Base-by-base conservation (phyloP, 2,797 vertebrate genomes). In the Hemitrygon akajei region DNA sequence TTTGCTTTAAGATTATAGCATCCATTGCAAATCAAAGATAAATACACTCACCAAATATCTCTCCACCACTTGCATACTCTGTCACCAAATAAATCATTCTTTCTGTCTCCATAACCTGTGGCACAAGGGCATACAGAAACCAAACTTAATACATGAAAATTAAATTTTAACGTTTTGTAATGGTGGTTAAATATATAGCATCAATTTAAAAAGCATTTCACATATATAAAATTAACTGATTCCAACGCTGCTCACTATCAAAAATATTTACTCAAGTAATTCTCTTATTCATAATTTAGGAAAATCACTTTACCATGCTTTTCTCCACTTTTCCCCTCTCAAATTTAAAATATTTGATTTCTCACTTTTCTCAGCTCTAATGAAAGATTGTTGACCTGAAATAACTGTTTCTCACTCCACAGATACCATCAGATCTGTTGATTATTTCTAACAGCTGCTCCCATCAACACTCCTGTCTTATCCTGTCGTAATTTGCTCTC, bases 61-160 rank as follows among this genome's bases (percentile, higher is more conserved):
- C 99, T 95, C 99, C 99, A 95, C 99, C 98, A 0, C 98, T 99
- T 40, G 99, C 99, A 22, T 98, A 99, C 95, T 99, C 98, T 0
- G 99, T 99, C 95, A 99, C 98, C 94, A 99, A 96, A 96, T 99
- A 99, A 96, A 99, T 99, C 98, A 99, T 98, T 95, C 98, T 95
- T 95, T 99, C 99, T 0, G 98, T 99, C 96, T 99, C 99, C 98
- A 99, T 99, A 95, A 99, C 98, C 99, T 99, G 96, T 63, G 94
- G 47, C 27, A 93, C 71, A 93, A 93, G 37, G 69, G 69, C 40
- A 92, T 27, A 92, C 73, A 93, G 37, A 40, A 11, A 12, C 40
- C 30, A 71, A 76, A 47, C 5, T 63, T 89, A 47, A 92, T 34
- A 18, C 20, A 66, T 25, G 69, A 56, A 75, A 92, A 3, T 73